Conservation (phyloP, 1,140 invertebrate genomes). For the Heliothis subflexa region DNA sequence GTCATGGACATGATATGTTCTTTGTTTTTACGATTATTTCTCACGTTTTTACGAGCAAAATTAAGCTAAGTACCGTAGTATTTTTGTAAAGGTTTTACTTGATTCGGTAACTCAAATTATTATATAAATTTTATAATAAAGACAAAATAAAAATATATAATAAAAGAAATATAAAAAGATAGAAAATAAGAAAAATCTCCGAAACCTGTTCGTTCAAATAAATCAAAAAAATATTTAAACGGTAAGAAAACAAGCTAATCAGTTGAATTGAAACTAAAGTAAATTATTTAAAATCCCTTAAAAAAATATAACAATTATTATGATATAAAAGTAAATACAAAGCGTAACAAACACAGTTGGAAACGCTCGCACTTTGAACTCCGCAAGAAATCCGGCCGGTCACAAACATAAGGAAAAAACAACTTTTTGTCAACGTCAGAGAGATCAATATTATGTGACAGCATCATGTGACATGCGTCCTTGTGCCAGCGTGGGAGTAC, state of each 20-base stretch:
- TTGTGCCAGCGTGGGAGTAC: constrained; percentile 67
- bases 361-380: constrained; percentile 34
- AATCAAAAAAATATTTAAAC: background rate
- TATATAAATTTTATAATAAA: no score
- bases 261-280: background rate
- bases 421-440: constrained; percentile 59
- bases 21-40: constrained; percentile 20
- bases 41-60: constrained; percentile 34
- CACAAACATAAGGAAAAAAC: constrained; percentile 53
- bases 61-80: constrained; percentile 35
- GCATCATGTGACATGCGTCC: constrained; percentile 66
- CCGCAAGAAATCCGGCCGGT: constrained; percentile 19
- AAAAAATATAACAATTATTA: no score
- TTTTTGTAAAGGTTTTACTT: background rate
- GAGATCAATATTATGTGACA: constrained; percentile 62
- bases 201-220: no score
- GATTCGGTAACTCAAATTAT: no score
- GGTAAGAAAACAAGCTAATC: background rate
- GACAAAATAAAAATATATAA: background rate
- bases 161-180: background rate
- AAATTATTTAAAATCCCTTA: no score
- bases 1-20: constrained; percentile 13
- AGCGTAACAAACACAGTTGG: constrained; percentile 3
- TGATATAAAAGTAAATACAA: background rate
- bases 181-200: no score